Evolutionary conservation across 2,888 invertebrate species (phyloP).

Genomic region (Macrostomum cliftonense): DNA sequence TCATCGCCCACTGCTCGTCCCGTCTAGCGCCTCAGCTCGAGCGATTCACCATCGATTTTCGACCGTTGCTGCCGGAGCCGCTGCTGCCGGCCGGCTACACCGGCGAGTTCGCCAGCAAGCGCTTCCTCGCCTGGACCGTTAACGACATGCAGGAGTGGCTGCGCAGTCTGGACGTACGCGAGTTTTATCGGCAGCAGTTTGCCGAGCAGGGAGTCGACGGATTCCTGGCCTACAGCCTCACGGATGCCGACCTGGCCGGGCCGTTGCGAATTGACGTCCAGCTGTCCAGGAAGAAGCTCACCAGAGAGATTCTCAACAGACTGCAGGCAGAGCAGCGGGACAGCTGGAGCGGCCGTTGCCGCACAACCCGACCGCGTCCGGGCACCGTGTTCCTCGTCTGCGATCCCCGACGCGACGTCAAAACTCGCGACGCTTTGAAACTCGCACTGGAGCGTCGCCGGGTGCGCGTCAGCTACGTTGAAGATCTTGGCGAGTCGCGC

Average conservation of each 20-base stretch:
- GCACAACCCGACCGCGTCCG: conserved; percentile 16
- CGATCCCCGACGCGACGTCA: conserved; percentile 27
- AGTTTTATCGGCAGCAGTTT: conserved; percentile 31
- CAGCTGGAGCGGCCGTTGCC: too few relatives aligned
- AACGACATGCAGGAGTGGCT: conserved; percentile 34
- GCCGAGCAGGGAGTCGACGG: conserved; percentile 34
- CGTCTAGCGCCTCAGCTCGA: background rate
- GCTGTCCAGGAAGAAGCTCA: conserved; percentile 30
- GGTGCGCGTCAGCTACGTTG: conserved; percentile 27
- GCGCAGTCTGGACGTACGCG: conserved; percentile 28
- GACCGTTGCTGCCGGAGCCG: background rate
- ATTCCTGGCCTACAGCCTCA: conserved; percentile 31
- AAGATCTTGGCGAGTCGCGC: conserved; percentile 29
- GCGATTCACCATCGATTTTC: background rate
- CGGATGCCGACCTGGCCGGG: conserved; percentile 29
- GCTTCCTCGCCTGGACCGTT: conserved; percentile 27
- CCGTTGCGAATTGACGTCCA: conserved; percentile 27
- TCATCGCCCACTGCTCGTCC: background rate
- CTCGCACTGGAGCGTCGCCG: conserved; percentile 25
- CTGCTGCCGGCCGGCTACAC: too few relatives aligned
- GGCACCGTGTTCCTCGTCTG: conserved; percentile 29
- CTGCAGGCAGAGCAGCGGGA: conserved; percentile 9
- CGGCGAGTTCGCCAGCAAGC: too few relatives aligned
- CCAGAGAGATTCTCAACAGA: conserved; percentile 28
- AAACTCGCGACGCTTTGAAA: conserved; percentile 30